phyloP scores from a whole-genome alignment of 2,113 vertebrate genomes.

The Hiodon alosoides region DNA sequence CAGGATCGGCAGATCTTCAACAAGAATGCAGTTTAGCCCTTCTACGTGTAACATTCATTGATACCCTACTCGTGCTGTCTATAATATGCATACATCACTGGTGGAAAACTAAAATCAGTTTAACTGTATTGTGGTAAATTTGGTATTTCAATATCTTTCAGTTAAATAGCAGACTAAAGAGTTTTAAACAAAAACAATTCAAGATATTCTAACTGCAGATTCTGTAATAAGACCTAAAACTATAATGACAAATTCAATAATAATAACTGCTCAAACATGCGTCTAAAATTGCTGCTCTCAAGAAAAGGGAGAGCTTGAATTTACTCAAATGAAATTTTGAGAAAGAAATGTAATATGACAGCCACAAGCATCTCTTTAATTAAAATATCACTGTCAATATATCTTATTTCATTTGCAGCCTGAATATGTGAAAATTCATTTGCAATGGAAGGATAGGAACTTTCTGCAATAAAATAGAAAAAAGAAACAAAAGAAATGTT shows the following conservation, averaged over 20 bases:
- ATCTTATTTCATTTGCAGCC: constrained; percentile 11
- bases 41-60: not conserved
- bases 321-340: not conserved
- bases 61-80: no score
- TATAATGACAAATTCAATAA: not conserved
- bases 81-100: no score
- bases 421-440: not conserved
- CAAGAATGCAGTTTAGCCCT: constrained; percentile 35
- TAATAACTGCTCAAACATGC: not conserved
- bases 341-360: constrained; percentile 1
- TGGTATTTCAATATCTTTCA: no score
- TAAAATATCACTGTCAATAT: constrained; percentile 5
- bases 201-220: no score
- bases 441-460: not conserved
- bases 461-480: not conserved
- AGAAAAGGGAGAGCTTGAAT: not conserved
- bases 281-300: not conserved
- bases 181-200: no score
- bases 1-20: constrained; percentile 72
- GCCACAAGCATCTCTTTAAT: constrained; percentile 11
- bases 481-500: constrained; percentile 3
- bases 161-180: no score
- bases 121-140: no score
- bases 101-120: no score
- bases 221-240: no score